A percentile compares a stretch with the other conserved stretches of the same genome.
phyloP scores from a whole-genome alignment of 2,113 vertebrate genomes.

The Rhinopomastus cyanomelas region DNA sequence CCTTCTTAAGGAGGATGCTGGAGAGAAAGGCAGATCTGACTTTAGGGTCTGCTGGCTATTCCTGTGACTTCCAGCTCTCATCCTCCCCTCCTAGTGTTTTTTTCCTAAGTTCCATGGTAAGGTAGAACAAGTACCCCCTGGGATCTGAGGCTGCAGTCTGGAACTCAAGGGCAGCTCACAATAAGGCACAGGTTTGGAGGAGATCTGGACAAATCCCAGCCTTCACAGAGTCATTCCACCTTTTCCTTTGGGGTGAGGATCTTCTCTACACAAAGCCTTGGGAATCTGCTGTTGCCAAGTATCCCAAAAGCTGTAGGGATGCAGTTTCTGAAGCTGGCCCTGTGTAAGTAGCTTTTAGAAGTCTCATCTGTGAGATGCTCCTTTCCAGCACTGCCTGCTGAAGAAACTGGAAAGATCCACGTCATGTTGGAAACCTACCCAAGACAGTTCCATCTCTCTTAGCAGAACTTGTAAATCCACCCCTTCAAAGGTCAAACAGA shows the following conservation, averaged over 20 bases:
- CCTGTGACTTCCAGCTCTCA: neutral
- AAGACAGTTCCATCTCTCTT: slow-evolving; percentile 7
- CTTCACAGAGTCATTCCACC: neutral
- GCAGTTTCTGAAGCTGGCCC: neutral
- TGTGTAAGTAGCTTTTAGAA: neutral
- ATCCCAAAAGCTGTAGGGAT: neutral
- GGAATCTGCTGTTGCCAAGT: neutral
- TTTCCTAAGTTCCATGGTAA: neutral
- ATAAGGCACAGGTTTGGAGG: neutral
- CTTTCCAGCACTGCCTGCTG: neutral
- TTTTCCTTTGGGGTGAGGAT: neutral
- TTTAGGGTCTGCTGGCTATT: neutral
- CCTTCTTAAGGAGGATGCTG: neutral
- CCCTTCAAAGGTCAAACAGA: neutral
- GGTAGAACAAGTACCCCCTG: neutral
- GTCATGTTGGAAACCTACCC: neutral
- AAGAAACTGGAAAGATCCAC: neutral
- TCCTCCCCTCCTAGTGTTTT: neutral
- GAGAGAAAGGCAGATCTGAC: neutral
- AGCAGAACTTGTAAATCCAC: neutral
- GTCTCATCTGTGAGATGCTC: neutral
- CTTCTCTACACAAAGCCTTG: neutral
- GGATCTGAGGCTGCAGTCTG: neutral
- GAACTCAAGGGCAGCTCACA: neutral
- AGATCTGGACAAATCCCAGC: neutral